These are phyloP conservation scores for Athripsodes cinereus DNA, from an alignment of 2,888 invertebrate species.

Conservation along the genomic window DNA sequence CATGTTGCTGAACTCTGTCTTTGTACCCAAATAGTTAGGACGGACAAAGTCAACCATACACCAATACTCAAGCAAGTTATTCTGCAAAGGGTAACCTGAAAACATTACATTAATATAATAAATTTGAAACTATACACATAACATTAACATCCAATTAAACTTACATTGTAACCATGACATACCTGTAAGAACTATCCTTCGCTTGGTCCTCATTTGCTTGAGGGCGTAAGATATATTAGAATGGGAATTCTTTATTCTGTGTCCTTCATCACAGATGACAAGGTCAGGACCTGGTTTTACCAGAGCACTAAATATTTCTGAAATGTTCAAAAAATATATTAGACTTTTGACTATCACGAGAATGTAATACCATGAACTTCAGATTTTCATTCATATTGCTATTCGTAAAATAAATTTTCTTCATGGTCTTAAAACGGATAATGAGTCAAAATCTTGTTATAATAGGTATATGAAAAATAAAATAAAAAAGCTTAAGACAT, in stretches of 20 bases:
- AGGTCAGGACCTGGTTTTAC: slow-evolving; percentile 90
- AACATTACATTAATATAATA: slow-evolving; percentile 8
- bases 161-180: neutral
- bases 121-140: neutral
- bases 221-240: slow-evolving; percentile 94
- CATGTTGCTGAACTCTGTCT: slow-evolving; percentile 97
- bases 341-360: neutral
- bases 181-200: slow-evolving; percentile 91
- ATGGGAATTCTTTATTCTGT: slow-evolving; percentile 96
- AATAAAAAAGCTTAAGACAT: too few relatives aligned
- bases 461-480: too few relatives aligned
- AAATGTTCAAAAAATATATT: slow-evolving; percentile 32
- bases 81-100: slow-evolving; percentile 89
- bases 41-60: slow-evolving; percentile 99
- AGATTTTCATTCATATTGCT: too few relatives aligned
- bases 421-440: too few relatives aligned
- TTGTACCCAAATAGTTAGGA: slow-evolving; percentile 94
- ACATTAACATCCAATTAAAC: neutral
- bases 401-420: too few relatives aligned
- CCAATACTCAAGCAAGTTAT: slow-evolving; percentile 95
- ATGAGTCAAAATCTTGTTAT: too few relatives aligned
- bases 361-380: neutral
- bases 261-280: slow-evolving; percentile 95
- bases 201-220: slow-evolving; percentile 89
- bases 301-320: slow-evolving; percentile 76